Percentiles rank a stretch among this genome's conserved stretches.
phyloP scores from a whole-genome alignment of 2,113 vertebrate genomes.

The Myotis davidii region DNA sequence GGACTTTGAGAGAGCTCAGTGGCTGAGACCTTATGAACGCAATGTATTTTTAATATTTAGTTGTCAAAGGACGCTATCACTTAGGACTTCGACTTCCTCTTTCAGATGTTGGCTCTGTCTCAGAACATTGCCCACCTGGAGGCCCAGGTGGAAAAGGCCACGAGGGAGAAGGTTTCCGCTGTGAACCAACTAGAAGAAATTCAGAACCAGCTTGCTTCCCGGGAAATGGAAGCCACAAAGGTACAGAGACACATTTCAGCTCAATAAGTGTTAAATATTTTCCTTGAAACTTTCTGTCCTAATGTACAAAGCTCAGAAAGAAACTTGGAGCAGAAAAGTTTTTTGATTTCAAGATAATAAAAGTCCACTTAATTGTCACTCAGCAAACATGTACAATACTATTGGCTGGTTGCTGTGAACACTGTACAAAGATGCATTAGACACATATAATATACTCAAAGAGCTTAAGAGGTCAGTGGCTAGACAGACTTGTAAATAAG shows the following conservation, averaged over 20 bases:
- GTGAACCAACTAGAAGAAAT: conserved; percentile 89
- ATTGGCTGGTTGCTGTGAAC: background rate
- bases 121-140: conserved; percentile 90
- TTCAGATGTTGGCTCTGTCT: conserved; percentile 88
- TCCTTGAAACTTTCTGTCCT: background rate
- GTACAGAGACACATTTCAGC: conserved; percentile 78
- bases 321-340: background rate
- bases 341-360: conserved; percentile 20
- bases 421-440: background rate
- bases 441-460: background rate
- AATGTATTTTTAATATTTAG: background rate
- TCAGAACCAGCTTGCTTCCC: conserved; percentile 85
- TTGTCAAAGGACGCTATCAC: conserved; percentile 3
- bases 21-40: background rate
- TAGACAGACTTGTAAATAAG: background rate
- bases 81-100: conserved; percentile 31
- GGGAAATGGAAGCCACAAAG: conserved; percentile 89
- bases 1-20: background rate
- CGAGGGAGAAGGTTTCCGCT: conserved; percentile 89
- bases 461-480: background rate
- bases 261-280: conserved; percentile 16
- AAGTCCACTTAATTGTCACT: background rate
- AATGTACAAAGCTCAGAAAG: background rate
- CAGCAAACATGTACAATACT: background rate
- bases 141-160: conserved; percentile 86